phyloP scores from a whole-genome alignment of 2,888 invertebrate species.

The Eueremaeus valkanovi region DNA sequence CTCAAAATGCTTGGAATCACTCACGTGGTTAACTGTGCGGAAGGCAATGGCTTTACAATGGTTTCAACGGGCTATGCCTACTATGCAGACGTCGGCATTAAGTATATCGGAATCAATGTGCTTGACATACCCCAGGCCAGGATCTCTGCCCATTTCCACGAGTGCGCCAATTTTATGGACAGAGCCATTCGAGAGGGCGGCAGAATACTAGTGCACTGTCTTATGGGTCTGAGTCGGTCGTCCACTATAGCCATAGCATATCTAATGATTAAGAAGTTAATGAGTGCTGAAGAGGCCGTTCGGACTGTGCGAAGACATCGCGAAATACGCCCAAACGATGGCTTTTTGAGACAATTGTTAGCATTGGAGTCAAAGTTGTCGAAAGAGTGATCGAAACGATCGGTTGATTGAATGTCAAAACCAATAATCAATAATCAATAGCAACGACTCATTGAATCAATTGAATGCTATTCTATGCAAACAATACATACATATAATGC shows the following conservation, averaged over 20 bases:
- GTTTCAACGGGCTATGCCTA: constrained; percentile 72
- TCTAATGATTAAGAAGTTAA: constrained; percentile 71
- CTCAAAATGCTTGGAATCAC: constrained; percentile 71
- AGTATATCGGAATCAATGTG: constrained; percentile 74
- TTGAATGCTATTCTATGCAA: too few relatives aligned
- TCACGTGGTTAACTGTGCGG: constrained; percentile 80
- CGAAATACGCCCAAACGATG: constrained; percentile 72
- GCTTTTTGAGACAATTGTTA: constrained; percentile 72
- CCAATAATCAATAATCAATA: too few relatives aligned
- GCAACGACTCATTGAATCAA: too few relatives aligned
- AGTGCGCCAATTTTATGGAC: constrained; percentile 75
- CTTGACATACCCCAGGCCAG: constrained; percentile 72
- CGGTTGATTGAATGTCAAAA: too few relatives aligned
- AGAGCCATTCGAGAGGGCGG: constrained; percentile 72
- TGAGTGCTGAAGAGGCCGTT: constrained; percentile 70
- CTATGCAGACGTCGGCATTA: constrained; percentile 66
- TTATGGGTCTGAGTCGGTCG: constrained; percentile 75
- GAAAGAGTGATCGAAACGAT: background rate
- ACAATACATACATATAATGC: background rate
- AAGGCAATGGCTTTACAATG: constrained; percentile 69
- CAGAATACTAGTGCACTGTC: constrained; percentile 72
- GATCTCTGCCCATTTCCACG: constrained; percentile 73
- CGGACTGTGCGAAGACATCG: constrained; percentile 65
- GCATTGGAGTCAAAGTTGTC: constrained; percentile 56
- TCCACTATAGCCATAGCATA: constrained; percentile 75